phyloP scores from a whole-genome alignment of 1,140 invertebrate genomes.

The roundworm (Caenorhabditis elegans) region DNA sequence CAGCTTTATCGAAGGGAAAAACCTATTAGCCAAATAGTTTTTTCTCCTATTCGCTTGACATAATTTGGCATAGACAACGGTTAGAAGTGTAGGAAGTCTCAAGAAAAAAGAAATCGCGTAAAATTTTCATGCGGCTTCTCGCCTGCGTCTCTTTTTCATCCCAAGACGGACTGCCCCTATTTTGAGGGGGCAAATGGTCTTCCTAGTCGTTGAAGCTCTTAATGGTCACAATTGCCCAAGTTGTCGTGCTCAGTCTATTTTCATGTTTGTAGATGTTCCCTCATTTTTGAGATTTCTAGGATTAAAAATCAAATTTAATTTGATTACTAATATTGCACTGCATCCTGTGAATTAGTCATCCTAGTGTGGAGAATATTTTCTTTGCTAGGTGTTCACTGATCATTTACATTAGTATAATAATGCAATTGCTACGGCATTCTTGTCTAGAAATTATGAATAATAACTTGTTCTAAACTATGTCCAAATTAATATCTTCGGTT shows the following conservation, averaged over 20 bases:
- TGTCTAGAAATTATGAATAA: not conserved
- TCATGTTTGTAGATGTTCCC: not conserved
- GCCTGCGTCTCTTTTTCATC: not conserved
- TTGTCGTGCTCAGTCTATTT: not conserved
- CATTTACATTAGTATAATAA: slow-evolving; percentile 2
- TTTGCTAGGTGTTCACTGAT: not conserved
- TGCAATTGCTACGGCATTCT: not conserved
- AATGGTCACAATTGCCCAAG: not conserved
- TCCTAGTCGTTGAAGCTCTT: not conserved
- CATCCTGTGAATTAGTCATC: not conserved
- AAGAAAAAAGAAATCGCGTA: slow-evolving; percentile 11
- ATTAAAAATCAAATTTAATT: too few species aligned
- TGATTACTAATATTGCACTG: not conserved
- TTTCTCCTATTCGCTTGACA: not conserved
- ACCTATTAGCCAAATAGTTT: not conserved
- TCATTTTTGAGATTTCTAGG: too few species aligned
- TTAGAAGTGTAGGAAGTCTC: not conserved
- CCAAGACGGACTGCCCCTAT: not conserved
- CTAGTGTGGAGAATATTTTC: not conserved
- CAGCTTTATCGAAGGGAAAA: not conserved
- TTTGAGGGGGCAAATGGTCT: slow-evolving; percentile 17
- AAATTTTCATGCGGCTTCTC: slow-evolving; percentile 28
- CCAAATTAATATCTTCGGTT: too few species aligned
- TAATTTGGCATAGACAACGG: not conserved
- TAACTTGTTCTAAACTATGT: not conserved